Conservation (phyloP, 2,888 invertebrate genomes). For the Tenthredo amoena region DNA sequence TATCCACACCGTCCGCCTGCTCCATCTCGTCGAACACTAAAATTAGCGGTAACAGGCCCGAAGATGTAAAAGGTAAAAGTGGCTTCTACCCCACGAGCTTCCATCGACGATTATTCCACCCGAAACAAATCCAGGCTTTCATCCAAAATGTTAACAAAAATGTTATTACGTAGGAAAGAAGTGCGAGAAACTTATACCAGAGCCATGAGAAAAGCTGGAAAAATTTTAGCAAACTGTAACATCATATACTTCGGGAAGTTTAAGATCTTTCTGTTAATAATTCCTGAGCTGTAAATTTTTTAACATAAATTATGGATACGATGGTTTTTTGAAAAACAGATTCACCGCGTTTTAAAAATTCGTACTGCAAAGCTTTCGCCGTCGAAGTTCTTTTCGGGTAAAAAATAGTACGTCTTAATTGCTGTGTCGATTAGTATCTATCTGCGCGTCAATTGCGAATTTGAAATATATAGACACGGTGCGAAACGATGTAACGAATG, state of each 20-base stretch:
- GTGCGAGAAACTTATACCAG: background rate
- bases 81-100: background rate
- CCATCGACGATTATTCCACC: background rate
- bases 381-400: background rate
- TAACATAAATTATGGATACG: background rate
- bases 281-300: background rate
- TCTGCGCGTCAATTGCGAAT: background rate
- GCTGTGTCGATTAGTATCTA: background rate
- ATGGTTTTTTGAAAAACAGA: background rate
- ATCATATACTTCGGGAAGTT: background rate
- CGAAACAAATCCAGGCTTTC: background rate
- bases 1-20: background rate
- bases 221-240: background rate
- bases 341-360: background rate
- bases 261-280: background rate
- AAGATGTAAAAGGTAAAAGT: slow-evolving; percentile 15
- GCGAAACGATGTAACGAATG: background rate
- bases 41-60: slow-evolving; percentile 7
- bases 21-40: background rate
- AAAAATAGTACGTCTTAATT: background rate
- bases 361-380: background rate
- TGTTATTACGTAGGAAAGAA: background rate
- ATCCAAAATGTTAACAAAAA: background rate
- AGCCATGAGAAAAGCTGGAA: background rate
- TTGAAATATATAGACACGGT: background rate